Conservation (phyloP, 2,797 vertebrate genomes). For the Sphenopsis melanotis region DNA sequence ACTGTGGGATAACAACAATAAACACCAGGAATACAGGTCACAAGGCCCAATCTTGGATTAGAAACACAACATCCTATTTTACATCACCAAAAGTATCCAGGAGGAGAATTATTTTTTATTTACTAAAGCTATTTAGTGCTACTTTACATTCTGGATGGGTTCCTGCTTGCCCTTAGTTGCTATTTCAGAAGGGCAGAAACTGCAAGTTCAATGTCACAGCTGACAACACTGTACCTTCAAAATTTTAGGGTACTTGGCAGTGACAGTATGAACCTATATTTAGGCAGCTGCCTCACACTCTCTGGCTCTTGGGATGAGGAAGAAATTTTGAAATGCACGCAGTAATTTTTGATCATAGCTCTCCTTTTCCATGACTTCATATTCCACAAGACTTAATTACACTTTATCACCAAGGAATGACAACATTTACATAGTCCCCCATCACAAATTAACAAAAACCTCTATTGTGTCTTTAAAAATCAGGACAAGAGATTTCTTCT, state of each 20-base stretch:
- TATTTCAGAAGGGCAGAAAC: background rate
- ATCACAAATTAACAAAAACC: background rate
- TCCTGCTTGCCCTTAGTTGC: background rate
- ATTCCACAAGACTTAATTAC: background rate
- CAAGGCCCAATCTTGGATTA: background rate
- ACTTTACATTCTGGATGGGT: background rate
- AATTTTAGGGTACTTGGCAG: background rate
- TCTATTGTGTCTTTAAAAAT: background rate
- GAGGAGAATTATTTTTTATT: background rate
- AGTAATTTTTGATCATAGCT: background rate
- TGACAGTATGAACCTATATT: background rate
- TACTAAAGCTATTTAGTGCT: background rate
- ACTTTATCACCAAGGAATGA: background rate
- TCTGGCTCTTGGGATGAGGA: background rate
- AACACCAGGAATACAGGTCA: accelerated
- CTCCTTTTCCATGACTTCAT: background rate
- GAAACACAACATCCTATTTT: background rate
- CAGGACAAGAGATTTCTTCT: background rate
- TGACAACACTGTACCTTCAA: background rate
- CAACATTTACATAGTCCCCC: accelerated
- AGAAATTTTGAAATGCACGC: background rate
- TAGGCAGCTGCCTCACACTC: background rate
- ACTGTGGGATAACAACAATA: background rate
- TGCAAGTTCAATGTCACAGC: background rate
- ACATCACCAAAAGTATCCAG: background rate